Percentiles rank a stretch among this genome's conserved stretches.
These are phyloP conservation scores for Drosophila triauraria DNA, from an alignment of 1,140 invertebrate genomes.

Conservation along the genomic window DNA sequence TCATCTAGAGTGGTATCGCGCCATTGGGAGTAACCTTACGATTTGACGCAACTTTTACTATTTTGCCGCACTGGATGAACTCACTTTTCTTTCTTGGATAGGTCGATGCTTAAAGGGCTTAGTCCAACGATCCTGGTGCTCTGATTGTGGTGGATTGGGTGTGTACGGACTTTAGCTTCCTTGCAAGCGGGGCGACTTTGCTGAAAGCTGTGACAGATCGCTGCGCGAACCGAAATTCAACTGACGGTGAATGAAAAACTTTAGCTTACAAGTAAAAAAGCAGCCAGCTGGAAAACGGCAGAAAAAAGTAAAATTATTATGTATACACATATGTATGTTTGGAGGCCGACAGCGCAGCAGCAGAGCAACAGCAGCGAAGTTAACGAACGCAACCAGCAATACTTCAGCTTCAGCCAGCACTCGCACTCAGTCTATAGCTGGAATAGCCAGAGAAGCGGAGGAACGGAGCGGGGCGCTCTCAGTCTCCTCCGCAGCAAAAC, in stretches of 20 bases:
- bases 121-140: slow-evolving; percentile 11
- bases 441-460: not conserved
- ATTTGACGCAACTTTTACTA: not conserved
- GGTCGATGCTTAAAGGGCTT: slow-evolving; percentile 8
- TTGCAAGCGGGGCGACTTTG: slow-evolving; percentile 23
- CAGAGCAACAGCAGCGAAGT: slow-evolving; percentile 40
- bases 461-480: slow-evolving; percentile 6
- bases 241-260: slow-evolving; percentile 84
- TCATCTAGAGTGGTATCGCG: not conserved
- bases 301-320: slow-evolving; percentile 79
- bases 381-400: slow-evolving; percentile 47
- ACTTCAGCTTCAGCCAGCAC: slow-evolving; percentile 44
- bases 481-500: slow-evolving; percentile 1
- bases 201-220: slow-evolving; percentile 78
- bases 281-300: slow-evolving; percentile 78
- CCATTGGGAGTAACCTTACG: not conserved
- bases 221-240: slow-evolving; percentile 84
- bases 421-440: slow-evolving; percentile 27
- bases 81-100: slow-evolving; percentile 47
- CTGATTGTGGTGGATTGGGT: slow-evolving; percentile 19
- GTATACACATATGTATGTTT: slow-evolving; percentile 78
- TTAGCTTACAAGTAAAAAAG: slow-evolving; percentile 83
- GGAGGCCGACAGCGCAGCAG: slow-evolving; percentile 65
- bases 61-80: slow-evolving; percentile 12
- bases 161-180: slow-evolving; percentile 2